Evolutionary conservation across 2,888 invertebrate genomes (phyloP).

Genomic region (Lasioglossum zephyrum): DNA sequence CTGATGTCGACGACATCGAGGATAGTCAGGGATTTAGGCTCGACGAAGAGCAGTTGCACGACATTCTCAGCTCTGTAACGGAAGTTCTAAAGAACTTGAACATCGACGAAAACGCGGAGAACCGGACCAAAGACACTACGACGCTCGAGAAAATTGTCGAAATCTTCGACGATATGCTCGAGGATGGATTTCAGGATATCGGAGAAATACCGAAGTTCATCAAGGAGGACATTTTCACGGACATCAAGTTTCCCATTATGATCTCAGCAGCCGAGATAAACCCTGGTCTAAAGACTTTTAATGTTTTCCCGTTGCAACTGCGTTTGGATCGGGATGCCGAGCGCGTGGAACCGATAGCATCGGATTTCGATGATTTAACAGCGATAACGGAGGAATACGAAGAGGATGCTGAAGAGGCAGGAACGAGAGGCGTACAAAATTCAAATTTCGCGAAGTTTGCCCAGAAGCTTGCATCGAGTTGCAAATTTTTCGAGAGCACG

Average conservation of each 20-base stretch:
- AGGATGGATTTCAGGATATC: not conserved
- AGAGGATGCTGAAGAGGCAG: not conserved
- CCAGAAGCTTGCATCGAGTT: not conserved
- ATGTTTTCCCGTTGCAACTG: not conserved
- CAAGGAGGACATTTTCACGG: constrained; percentile 29
- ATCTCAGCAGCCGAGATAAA: not conserved
- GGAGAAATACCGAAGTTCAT: not conserved
- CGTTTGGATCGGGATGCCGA: not conserved
- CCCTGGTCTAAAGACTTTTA: fast-evolving
- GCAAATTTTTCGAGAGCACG: not conserved
- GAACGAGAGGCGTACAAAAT: not conserved
- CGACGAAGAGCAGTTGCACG: not conserved
- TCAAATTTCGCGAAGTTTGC: not conserved
- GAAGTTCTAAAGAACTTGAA: not conserved
- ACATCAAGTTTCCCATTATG: constrained; percentile 41
- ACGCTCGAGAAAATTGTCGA: not conserved
- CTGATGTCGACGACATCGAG: not conserved
- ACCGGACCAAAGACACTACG: not conserved
- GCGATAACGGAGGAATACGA: not conserved
- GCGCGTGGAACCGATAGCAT: not conserved
- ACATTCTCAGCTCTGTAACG: not conserved
- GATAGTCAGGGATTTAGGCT: not conserved
- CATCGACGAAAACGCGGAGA: not conserved
- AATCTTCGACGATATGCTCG: not conserved
- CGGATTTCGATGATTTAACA: not conserved